Evolutionary conservation across 2,888 invertebrate species (phyloP), one percentile per base, ranked within the genome.

Genomic region (Lampropteryx suffumata): DNA sequence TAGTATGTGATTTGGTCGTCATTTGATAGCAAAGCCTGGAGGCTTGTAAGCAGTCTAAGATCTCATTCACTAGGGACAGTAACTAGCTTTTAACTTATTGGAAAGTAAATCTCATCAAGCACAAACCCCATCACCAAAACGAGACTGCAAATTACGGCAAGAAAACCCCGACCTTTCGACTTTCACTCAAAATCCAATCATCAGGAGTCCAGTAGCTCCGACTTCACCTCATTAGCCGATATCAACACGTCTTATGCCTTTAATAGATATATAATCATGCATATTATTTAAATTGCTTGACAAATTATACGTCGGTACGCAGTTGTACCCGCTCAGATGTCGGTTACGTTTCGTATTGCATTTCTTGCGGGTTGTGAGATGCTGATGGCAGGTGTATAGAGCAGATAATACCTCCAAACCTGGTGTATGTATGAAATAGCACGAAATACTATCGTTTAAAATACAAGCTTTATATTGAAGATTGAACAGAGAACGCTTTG

Each of bases 281-380:
- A 80, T 82, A 89, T 88, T 89, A 89, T 88, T 87, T 82, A 89
- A 89, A 88, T 89, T 87, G 86, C 84, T 68, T 81, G 87, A 86
- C 87, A 88, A 88, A 88, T 88, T 88, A 84, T 75, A 87, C 59
- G 79, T 81, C 80, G 75, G 84, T 80, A 82, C 79, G 74, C 80
- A 78, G 82, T 77, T 79, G 73, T 76, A 82, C 74, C 72, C 78
- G 81, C 76, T 82, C 82, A 79, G 79, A 78, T 81, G 86, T 85
- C 82, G 79, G 81, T 79, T 82, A 76, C 72, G 79, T 87, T 85
- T 81, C 74, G 69, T 83, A 73, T 81, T 78, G 79, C 76, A 78
- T 83, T 84, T 83, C 84, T 83, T 83, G 79, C 74, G 65, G 70
- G 70, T 69, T 75, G 66, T 69, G 65, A 64, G 73, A 72, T 73